Conservation (phyloP, 2,888 invertebrate species). For the Frankliniella intonsa region DNA sequence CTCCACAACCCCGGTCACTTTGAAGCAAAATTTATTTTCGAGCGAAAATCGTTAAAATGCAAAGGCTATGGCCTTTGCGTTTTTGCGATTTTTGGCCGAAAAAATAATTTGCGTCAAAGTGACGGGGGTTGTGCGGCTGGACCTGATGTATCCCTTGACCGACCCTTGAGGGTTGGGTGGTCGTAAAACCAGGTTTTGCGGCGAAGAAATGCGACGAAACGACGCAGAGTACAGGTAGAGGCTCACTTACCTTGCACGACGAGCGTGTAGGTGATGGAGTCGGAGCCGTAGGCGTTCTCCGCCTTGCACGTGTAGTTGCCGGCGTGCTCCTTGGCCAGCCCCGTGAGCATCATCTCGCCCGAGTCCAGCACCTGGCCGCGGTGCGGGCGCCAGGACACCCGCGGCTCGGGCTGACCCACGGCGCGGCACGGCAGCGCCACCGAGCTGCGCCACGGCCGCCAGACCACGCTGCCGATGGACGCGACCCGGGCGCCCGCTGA, state of each 20-base stretch:
- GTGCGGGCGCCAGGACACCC: conserved; percentile 61
- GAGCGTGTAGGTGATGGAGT: conserved; percentile 60
- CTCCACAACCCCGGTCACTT: too few species aligned
- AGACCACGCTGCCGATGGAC: conserved; percentile 63
- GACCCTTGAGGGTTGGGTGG: too few species aligned
- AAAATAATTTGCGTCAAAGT: too few species aligned
- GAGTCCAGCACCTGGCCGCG: conserved; percentile 58
- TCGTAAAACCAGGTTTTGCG: too few species aligned
- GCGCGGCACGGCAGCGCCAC: conserved; percentile 60
- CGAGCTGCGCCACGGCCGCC: conserved; percentile 63
- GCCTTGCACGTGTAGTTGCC: conserved; percentile 66
- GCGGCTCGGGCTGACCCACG: conserved; percentile 57
- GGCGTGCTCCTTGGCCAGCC: conserved; percentile 59
- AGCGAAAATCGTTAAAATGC: too few species aligned
- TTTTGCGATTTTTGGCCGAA: too few species aligned
- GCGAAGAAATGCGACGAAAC: too few species aligned
- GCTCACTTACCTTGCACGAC: conserved; percentile 56
- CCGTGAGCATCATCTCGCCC: conserved; percentile 61
- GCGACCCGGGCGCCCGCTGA: conserved; percentile 62
- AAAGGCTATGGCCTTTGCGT: too few species aligned
- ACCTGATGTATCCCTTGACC: too few species aligned
- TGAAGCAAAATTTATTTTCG: too few species aligned
- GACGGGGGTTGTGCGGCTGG: too few species aligned
- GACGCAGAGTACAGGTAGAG: too few species aligned
- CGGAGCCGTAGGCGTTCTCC: conserved; percentile 64